Evolutionary conservation across 1,140 invertebrate genomes (phyloP).

Genomic region (Trichonephila clavipes): DNA sequence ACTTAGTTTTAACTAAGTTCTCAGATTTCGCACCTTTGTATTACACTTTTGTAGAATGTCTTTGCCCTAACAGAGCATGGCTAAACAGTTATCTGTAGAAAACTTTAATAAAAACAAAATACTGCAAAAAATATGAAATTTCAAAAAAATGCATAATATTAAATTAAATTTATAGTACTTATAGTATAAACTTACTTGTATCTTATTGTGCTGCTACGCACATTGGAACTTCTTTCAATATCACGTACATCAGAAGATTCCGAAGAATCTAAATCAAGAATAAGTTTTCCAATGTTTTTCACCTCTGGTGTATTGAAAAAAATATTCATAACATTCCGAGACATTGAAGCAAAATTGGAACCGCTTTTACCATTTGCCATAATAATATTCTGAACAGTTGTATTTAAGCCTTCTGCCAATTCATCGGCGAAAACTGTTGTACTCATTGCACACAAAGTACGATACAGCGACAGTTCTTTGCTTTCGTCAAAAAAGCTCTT

Average conservation of each 20-base stretch:
- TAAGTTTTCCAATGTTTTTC: not conserved
- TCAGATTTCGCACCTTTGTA: too few species aligned
- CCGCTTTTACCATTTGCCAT: too few species aligned
- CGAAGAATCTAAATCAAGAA: slow-evolving; percentile 21
- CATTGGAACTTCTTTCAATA: not conserved
- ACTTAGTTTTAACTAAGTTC: too few species aligned
- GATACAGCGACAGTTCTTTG: not conserved
- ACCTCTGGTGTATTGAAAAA: not conserved
- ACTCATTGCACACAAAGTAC: slow-evolving; percentile 40
- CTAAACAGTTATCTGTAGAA: too few species aligned
- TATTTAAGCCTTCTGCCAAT: not conserved
- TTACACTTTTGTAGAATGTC: too few species aligned
- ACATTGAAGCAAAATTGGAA: not conserved
- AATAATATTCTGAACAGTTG: not conserved
- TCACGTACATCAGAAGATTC: not conserved
- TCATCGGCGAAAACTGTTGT: not conserved
- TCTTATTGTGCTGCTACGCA: not conserved
- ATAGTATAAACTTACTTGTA: not conserved
- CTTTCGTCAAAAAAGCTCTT: not conserved
- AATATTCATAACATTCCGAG: not conserved
- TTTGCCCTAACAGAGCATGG: too few species aligned
- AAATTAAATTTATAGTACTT: too few species aligned
- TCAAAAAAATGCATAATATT: too few species aligned
- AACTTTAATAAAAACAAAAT: too few species aligned
- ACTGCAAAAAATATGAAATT: too few species aligned